These are phyloP conservation scores for Phoenoteleia sp. DNA, from an alignment of 2,888 invertebrate species.

Conservation along the genomic window DNA sequence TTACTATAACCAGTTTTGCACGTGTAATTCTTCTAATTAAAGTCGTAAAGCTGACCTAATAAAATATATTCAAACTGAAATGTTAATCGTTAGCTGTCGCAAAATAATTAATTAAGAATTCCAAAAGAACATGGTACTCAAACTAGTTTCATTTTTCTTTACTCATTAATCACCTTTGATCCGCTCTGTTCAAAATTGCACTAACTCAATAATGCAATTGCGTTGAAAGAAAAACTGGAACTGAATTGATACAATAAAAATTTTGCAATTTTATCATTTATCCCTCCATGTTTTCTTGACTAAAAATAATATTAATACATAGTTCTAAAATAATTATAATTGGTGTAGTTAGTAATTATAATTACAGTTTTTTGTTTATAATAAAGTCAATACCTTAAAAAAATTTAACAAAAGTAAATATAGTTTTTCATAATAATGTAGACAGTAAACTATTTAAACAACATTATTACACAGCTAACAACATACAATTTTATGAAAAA, in stretches of 20 bases:
- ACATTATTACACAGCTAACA: too few species aligned
- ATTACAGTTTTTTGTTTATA: too few species aligned
- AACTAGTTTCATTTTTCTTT: constrained; percentile 23
- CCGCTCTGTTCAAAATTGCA: constrained; percentile 12
- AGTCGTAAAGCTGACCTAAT: constrained; percentile 22
- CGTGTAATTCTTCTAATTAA: constrained; percentile 41
- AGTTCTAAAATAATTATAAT: too few species aligned
- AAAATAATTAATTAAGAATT: constrained; percentile 49
- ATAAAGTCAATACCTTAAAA: too few species aligned
- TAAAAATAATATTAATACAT: too few species aligned
- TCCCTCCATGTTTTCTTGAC: too few species aligned
- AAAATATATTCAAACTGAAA: constrained; percentile 10
- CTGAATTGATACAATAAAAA: constrained; percentile 7
- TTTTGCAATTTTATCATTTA: too few species aligned
- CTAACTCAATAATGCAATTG: constrained; percentile 18
- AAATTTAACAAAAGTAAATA: too few species aligned
- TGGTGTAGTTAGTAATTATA: too few species aligned
- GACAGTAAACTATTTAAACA: too few species aligned
- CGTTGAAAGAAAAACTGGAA: constrained; percentile 36
- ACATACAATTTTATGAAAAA: too few species aligned
- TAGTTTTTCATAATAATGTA: too few species aligned
- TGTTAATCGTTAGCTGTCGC: neutral
- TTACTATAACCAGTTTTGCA: constrained; percentile 39
- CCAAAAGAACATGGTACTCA: constrained; percentile 21
- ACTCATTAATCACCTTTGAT: constrained; percentile 5